Conservation (phyloP, 2,797 vertebrate species). For the Xenops minutus region DNA sequence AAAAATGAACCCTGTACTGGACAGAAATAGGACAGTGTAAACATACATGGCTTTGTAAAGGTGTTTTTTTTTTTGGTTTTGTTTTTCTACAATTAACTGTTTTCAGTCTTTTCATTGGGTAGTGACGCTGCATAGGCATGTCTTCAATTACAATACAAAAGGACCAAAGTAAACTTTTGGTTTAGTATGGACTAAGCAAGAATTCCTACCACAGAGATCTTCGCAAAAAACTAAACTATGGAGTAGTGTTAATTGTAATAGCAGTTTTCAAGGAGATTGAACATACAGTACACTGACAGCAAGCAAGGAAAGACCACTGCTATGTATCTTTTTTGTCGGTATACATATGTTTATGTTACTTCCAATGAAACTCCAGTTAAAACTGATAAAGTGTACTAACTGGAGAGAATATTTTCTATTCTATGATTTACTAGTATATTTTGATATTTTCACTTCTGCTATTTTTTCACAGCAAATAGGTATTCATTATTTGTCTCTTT, state of each 20-base stretch:
- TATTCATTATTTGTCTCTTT: neutral
- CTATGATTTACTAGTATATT: neutral
- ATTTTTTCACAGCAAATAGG: neutral
- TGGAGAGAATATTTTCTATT: neutral
- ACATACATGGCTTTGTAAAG: neutral
- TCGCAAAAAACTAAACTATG: neutral
- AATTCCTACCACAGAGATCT: neutral
- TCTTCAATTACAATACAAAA: neutral
- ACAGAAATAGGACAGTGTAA: neutral
- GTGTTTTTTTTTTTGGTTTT: neutral
- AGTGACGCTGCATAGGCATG: neutral
- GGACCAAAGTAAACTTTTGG: neutral
- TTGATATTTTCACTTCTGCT: neutral
- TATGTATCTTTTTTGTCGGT: neutral
- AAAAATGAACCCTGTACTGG: neutral
- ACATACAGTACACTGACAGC: neutral
- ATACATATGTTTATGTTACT: neutral
- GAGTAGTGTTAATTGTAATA: neutral
- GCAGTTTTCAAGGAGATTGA: neutral
- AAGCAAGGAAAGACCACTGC: neutral
- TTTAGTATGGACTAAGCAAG: neutral
- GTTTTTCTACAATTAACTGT: neutral
- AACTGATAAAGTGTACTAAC: neutral
- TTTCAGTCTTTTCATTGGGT: neutral
- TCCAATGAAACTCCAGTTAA: neutral